Base-by-base conservation (phyloP, 2,113 vertebrate species). In the Empidonax alnorum region DNA sequence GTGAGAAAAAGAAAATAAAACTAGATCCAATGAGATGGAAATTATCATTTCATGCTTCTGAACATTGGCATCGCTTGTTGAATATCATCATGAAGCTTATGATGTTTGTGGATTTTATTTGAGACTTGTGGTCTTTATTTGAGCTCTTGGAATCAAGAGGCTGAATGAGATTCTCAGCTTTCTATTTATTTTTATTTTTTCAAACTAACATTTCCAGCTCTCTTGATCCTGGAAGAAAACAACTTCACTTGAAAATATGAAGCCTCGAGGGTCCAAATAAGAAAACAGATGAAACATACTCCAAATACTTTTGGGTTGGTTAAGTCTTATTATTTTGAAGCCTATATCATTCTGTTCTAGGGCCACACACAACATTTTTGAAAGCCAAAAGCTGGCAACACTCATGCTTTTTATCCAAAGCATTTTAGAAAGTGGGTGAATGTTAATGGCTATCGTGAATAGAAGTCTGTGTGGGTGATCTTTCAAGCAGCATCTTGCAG, bases 231-330 rank as follows among this genome's bases (percentile, higher is more conserved):
- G 90, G 94, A 96, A 90, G 95, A 96, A 96, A 95, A 95, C 94
- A 96, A 91, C 95, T 96, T 94, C 86, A 55, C 76, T 96, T 89
- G 90, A 97, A 97, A 96, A 96, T 92, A 93, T 91, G 93, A 96
- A 89, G 92, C 92, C 96, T 96, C 49, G 1, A 96, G 93, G 92
- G 93, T 84, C 92, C 79, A 87, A 92, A 92, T 88, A 82, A 90
- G 80, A 97, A 96, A 95, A 93, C 81, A 94, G 87, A 89, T 77
- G 68, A 96, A 95, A 96, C 96, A 95, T 95, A 91, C 69, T 93
- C 68, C 56, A 46, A 93, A 96, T 93, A 89, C 80, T 96, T 96
- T 89, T 53, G 92, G 73, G 88, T 90, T 94, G 62, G 79, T 96
- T 96, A 88, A 92, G 41, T 65, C 86, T 84, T 88, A 65, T 93